A percentile compares a stretch with the other conserved stretches of the same genome.
Conservation (phyloP, 2,113 vertebrate genomes). For the Etheostoma spectabile region DNA sequence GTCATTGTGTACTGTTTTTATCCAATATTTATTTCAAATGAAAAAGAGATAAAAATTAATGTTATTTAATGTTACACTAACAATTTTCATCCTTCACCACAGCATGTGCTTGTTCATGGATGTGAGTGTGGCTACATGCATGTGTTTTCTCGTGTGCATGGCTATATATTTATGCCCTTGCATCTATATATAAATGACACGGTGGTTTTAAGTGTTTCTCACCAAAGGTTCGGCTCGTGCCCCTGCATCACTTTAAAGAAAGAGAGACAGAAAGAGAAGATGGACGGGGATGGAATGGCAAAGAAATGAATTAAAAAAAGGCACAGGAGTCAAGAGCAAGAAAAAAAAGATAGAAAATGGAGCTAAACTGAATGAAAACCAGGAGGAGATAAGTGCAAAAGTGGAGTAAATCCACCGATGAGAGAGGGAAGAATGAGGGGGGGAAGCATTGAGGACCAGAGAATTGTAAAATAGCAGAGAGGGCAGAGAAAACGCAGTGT, state of each 20-base stretch:
- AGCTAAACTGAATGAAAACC: slow-evolving; percentile 12
- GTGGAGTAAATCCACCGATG: slow-evolving; percentile 35
- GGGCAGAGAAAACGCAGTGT: slow-evolving; percentile 48
- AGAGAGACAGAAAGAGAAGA: not conserved
- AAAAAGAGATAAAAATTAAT: not conserved
- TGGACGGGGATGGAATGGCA: not conserved
- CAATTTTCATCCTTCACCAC: not conserved
- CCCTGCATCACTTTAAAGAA: slow-evolving; percentile 44
- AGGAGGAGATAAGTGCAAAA: slow-evolving; percentile 34
- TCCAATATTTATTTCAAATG: not conserved
- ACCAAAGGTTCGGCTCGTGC: slow-evolving; percentile 30
- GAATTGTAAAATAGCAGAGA: slow-evolving; percentile 38
- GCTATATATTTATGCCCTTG: not conserved
- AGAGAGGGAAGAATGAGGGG: slow-evolving; percentile 9
- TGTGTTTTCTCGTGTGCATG: not conserved
- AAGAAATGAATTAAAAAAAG: not conserved
- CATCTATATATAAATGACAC: not conserved
- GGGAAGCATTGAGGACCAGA: not conserved
- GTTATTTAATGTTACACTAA: too few species aligned
- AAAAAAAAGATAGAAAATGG: not conserved
- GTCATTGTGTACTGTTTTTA: not conserved
- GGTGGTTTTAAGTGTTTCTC: slow-evolving; percentile 15
- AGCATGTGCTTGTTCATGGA: not conserved
- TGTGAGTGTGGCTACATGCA: not conserved
- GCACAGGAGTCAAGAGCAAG: not conserved